Base-by-base conservation (phyloP, 53 echinoderm and acorn worm genomes). In the Paelopatides confundens region DNA sequence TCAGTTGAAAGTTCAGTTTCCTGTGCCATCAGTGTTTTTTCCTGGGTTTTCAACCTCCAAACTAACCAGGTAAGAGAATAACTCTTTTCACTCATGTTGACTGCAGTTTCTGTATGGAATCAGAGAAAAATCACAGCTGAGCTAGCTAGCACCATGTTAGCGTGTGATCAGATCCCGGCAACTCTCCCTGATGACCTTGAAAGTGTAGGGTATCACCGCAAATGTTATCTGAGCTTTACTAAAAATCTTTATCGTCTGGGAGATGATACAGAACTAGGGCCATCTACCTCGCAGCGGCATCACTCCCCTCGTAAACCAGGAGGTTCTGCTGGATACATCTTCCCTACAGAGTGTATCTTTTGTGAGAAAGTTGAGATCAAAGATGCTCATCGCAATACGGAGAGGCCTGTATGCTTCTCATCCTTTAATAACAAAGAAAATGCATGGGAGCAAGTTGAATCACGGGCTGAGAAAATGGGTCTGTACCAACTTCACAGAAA, bases 281-380 rank as follows among this genome's bases (percentile, higher is more conserved):
- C 76, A 87, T 87, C 78, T 53, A 63, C 65, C 11, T 77, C 52
- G 35, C 62, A 40, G 29, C 29, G 18, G 64, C 77, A 87, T 38
- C n/a, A n/a, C n/a, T 87, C 76, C 62, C 76, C 77, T 38, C 76
- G 63, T 35, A 71, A 33, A 58, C 58, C n/a, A n/a, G n/a, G n/a
- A n/a, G n/a, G 13, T 31, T 76, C 70, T 29, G 49, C 30, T 62
- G 82, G 68, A 68, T 50, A 63, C 63, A 46, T 88, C 31, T 82
- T 82, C 46, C 89, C 82, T 82, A 47, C 82, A 66, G 87, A 87
- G 69, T 88, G 89, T 82, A 88, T 88, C 66, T 88, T 65, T 81
- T 88, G 89, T 62, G 46, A 82, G 81, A 88, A 82, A 82, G n/a
- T 66, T 31, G 82, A 82, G 36, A 88, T 68, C 14, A 82, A 88